Evolutionary conservation across 2,888 invertebrate species (phyloP).

Genomic region (Phlogophora meticulosa): DNA sequence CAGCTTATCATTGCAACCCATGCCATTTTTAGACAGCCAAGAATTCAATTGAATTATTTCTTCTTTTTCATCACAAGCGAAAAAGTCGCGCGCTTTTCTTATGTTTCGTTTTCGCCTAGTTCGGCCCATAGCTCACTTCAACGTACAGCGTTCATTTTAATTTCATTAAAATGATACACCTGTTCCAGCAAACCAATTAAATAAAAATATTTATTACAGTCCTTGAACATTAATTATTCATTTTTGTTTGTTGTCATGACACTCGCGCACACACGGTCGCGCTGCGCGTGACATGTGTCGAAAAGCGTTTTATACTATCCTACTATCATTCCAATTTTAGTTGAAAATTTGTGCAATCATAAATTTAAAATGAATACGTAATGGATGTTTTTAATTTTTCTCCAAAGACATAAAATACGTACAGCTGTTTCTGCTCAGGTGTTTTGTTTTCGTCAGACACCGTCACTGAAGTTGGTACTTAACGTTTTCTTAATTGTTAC

Average conservation of each 20-base stretch:
- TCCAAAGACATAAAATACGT: too few species aligned
- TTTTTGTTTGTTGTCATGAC: conserved; percentile 51
- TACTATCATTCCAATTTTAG: background rate
- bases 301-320: conserved; percentile 2
- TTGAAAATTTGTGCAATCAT: background rate
- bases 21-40: conserved; percentile 90
- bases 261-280: conserved; percentile 6
- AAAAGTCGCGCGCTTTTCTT: conserved; percentile 77
- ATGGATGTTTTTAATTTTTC: background rate
- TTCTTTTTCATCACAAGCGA: conserved; percentile 77
- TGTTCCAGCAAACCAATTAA: background rate
- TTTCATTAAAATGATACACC: conserved; percentile 5
- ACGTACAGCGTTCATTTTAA: conserved; percentile 7
- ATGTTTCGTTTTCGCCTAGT: conserved; percentile 85
- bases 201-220: background rate
- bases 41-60: conserved; percentile 87
- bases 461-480: background rate
- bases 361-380: background rate
- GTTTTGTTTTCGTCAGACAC: background rate
- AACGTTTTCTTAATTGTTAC: background rate
- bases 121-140: conserved; percentile 85
- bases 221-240: conserved; percentile 2
- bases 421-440: background rate
- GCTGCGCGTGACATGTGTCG: background rate
- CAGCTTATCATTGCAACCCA: conserved; percentile 91